These are phyloP conservation scores for Rugalucina vietnamica DNA, from an alignment of 2,888 invertebrate genomes.

Conservation along the genomic window DNA sequence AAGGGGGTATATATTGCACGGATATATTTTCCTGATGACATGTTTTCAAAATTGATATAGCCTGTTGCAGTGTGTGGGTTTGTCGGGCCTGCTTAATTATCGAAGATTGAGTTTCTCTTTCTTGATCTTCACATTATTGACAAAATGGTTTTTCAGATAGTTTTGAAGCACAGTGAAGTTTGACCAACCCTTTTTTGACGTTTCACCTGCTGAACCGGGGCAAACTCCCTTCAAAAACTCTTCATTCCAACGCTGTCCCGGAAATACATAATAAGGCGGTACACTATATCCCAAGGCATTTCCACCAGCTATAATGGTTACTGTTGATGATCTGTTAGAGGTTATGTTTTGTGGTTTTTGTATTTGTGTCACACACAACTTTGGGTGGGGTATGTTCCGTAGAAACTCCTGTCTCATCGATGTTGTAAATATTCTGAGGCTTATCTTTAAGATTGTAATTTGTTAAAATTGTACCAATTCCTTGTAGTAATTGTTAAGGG, in stretches of 20 bases:
- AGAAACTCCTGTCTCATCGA: neutral
- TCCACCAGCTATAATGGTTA: conserved; percentile 41
- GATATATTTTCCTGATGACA: too few species aligned
- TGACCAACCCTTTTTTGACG: conserved; percentile 45
- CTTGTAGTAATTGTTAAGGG: neutral
- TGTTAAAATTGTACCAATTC: neutral
- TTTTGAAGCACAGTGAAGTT: conserved; percentile 37
- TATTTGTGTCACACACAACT: conserved; percentile 24
- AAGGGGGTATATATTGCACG: too few species aligned
- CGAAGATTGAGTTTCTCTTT: too few species aligned
- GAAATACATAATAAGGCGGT: conserved; percentile 32
- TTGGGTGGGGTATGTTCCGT: conserved; percentile 16
- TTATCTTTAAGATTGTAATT: neutral
- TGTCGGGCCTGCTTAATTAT: too few species aligned
- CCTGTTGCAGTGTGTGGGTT: too few species aligned
- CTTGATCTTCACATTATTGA: conserved; percentile 18
- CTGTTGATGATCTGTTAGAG: conserved; percentile 29
- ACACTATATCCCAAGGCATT: conserved; percentile 39
- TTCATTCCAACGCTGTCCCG: conserved; percentile 19
- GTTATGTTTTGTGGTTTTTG: conserved; percentile 29
- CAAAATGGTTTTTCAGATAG: conserved; percentile 35
- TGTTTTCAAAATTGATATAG: too few species aligned
- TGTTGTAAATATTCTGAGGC: conserved; percentile 11
- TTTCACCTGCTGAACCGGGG: conserved; percentile 30
- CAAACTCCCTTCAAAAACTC: conserved; percentile 8